phyloP scores from a whole-genome alignment of 1,140 invertebrate species.

The Periplaneta americana region DNA sequence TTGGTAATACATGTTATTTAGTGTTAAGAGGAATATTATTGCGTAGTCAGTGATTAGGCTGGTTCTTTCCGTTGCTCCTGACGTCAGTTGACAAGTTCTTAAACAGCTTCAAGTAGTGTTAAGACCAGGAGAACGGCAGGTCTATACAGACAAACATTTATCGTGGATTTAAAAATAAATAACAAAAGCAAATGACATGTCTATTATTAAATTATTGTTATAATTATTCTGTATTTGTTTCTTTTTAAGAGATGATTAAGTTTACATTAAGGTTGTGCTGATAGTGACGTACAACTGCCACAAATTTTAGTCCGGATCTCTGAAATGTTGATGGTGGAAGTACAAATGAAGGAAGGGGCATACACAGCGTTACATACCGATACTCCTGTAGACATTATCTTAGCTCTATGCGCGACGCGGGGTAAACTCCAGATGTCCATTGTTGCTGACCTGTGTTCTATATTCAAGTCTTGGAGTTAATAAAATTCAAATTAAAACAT shows the following conservation, averaged over 20 bases:
- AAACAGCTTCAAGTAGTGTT: not conserved
- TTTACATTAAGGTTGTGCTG: not conserved
- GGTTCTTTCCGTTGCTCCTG: not conserved
- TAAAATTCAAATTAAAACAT: not conserved
- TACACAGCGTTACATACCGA: not conserved
- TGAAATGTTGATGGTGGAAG: not conserved
- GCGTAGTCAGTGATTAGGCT: not conserved
- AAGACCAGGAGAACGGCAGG: too few species aligned
- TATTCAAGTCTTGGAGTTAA: not conserved
- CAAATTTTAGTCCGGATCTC: not conserved
- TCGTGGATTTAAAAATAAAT: not conserved
- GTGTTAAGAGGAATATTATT: not conserved
- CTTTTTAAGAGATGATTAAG: not conserved
- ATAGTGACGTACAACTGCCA: not conserved
- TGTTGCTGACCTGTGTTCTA: conserved; percentile 11
- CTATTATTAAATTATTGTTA: not conserved
- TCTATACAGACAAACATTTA: not conserved
- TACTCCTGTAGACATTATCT: not conserved
- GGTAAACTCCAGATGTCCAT: conserved; percentile 19
- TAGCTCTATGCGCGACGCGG: not conserved
- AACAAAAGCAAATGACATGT: not conserved
- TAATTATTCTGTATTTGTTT: not conserved
- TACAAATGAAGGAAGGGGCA: not conserved
- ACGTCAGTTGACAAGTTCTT: not conserved
- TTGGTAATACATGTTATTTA: not conserved